Percentiles rank a stretch among this genome's conserved stretches.
These are phyloP conservation scores for Megastigmus dorsalis DNA, from an alignment of 2,888 invertebrate genomes.

Conservation along the genomic window DNA sequence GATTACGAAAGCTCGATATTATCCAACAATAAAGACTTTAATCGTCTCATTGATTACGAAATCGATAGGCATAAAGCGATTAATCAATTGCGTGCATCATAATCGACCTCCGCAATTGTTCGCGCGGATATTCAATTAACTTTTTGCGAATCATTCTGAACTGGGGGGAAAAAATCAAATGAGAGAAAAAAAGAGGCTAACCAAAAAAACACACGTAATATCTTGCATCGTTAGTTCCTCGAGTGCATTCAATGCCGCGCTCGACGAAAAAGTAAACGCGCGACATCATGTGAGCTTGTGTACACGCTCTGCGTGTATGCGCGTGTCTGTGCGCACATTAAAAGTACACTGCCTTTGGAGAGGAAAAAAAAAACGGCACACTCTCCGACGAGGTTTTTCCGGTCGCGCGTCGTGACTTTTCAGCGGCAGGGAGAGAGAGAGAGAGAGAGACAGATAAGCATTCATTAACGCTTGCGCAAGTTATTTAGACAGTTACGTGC, in stretches of 20 bases:
- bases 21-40: background rate
- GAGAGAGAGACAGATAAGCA: slow-evolving; percentile 62
- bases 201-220: too few relatives aligned
- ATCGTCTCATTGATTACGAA: background rate
- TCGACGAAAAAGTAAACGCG: too few relatives aligned
- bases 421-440: slow-evolving; percentile 43
- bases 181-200: too few relatives aligned
- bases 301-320: too few relatives aligned
- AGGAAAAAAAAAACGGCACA: slow-evolving; percentile 5
- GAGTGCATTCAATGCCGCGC: slow-evolving; percentile 3
- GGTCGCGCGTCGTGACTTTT: slow-evolving; percentile 62
- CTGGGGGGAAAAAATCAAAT: too few relatives aligned
- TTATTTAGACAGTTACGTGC: slow-evolving; percentile 68
- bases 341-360: too few relatives aligned
- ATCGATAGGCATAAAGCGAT: background rate
- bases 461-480: slow-evolving; percentile 71
- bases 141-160: too few relatives aligned
- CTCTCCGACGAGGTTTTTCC: slow-evolving; percentile 46
- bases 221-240: background rate
- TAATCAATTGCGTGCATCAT: background rate
- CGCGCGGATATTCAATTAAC: too few relatives aligned
- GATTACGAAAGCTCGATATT: too few relatives aligned
- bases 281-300: background rate
- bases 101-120: background rate
- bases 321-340: too few relatives aligned